Base-by-base conservation (phyloP, 2,797 vertebrate species). In the Sebastolobus alascanus region DNA sequence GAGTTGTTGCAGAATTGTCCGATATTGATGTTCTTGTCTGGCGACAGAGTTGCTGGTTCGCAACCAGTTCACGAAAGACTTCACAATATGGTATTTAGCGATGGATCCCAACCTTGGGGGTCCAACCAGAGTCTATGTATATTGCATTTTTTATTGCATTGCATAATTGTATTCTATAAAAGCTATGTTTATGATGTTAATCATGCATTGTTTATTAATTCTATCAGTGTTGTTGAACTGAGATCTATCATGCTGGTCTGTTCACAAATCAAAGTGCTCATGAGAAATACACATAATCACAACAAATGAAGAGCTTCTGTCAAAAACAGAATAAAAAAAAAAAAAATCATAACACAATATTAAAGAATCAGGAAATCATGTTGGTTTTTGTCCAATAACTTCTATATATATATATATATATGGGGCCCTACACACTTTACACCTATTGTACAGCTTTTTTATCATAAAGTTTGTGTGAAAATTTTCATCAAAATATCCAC, bases 81-180 rank as follows among this genome's bases (percentile, higher is more conserved):
- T 77, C 43, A n/a, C 8, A 71, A 38, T 66, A 29, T 16, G 8
- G 22, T 70, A 77, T 60, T 35, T 22, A 69, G 40, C 54, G 68
- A 66, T 38, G 6, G 64, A 74, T 68, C 54, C 59, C 12, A 68
- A 56, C 22, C 13, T 31, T 10, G 31, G n/a, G 13, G 43, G 35
- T 75, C 76, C 78, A 35, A 68, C 43, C 52, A 54, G 46, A 77
- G 65, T 83, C 68, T 63, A 27, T 46, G 43, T 46, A 46, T 87
- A 85, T 88, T 89, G 82, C 80, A 90, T 88, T 84, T 72, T 10
- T 56, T 37, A 67, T 87, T 85, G 61, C 54, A 78, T 89, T 89
- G 84, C 82, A 92, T 90, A 90, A 87, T 75, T 73, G 70, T 22
- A 59, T 61, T 82, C 38, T 76, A 65, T 29, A 66, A 79, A 77